A percentile compares a stretch with the other conserved stretches of the same genome.
Conservation (phyloP, 1,140 invertebrate genomes). For the Eriocheir sinensis region DNA sequence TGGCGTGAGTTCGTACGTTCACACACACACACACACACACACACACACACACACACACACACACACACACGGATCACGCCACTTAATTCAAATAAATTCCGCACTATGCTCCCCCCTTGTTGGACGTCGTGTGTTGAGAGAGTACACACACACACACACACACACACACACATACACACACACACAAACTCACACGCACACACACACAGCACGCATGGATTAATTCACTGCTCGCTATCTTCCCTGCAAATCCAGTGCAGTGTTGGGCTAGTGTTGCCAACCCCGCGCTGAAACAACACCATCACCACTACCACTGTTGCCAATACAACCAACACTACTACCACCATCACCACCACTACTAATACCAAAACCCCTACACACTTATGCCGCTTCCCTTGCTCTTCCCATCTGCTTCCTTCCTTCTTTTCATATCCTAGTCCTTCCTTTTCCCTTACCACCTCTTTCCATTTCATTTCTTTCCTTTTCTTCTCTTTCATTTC, state of each 20-base stretch:
- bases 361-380: no score
- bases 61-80: background rate
- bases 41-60: background rate
- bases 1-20: background rate
- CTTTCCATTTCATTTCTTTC: no score
- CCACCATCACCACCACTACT: no score
- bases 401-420: no score
- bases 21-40: conserved; percentile 8
- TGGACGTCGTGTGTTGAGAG: background rate
- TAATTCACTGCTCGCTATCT: background rate
- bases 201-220: background rate
- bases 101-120: background rate
- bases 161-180: background rate
- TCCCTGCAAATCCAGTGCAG: background rate
- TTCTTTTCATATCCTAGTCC: no score
- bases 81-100: background rate
- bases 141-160: background rate
- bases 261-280: background rate
- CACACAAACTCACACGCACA: background rate
- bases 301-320: no score
- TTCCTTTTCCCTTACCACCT: no score
- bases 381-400: no score
- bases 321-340: no score
- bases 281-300: background rate
- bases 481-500: no score